Evolutionary conservation across 2,888 invertebrate genomes (phyloP).

Genomic region (Trilocha varians): DNA sequence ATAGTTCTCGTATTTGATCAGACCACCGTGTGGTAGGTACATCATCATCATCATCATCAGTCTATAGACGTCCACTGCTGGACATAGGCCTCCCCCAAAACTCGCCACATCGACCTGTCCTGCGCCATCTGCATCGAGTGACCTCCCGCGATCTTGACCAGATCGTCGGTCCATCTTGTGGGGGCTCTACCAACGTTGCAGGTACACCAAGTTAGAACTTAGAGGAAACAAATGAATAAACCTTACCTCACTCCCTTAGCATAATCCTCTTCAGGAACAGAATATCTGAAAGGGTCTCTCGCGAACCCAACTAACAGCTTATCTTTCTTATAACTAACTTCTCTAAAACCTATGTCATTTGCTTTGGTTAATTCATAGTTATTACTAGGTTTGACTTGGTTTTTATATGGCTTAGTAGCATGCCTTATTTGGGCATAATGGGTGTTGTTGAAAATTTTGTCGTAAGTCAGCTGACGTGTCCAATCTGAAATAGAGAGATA

Average conservation of each 20-base stretch:
- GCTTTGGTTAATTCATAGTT: constrained; percentile 26
- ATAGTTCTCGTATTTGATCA: too few relatives aligned
- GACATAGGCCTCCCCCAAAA: too few relatives aligned
- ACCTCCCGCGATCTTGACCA: too few relatives aligned
- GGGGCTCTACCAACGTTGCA: too few relatives aligned
- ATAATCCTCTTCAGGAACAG: constrained; percentile 52
- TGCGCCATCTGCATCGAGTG: too few relatives aligned
- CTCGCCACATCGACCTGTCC: too few relatives aligned
- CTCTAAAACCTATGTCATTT: constrained; percentile 32
- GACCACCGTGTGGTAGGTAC: too few relatives aligned
- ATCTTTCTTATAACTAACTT: constrained; percentile 18
- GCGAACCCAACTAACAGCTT: constrained; percentile 52
- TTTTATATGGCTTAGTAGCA: constrained; percentile 28
- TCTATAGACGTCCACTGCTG: too few relatives aligned
- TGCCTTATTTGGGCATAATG: constrained; percentile 45
- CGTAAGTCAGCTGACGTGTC: constrained; percentile 39
- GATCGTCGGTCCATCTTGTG: too few relatives aligned
- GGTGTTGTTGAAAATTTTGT: constrained; percentile 51
- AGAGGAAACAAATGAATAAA: background rate
- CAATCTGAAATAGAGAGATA: constrained; percentile 49
- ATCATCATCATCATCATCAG: too few relatives aligned
- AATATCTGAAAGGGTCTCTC: constrained; percentile 54
- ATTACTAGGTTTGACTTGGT: constrained; percentile 21
- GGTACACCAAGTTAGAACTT: background rate
- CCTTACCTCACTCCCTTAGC: constrained; percentile 51